phyloP scores from a whole-genome alignment of 2,113 vertebrate genomes.

The Fukomys damarensis region DNA sequence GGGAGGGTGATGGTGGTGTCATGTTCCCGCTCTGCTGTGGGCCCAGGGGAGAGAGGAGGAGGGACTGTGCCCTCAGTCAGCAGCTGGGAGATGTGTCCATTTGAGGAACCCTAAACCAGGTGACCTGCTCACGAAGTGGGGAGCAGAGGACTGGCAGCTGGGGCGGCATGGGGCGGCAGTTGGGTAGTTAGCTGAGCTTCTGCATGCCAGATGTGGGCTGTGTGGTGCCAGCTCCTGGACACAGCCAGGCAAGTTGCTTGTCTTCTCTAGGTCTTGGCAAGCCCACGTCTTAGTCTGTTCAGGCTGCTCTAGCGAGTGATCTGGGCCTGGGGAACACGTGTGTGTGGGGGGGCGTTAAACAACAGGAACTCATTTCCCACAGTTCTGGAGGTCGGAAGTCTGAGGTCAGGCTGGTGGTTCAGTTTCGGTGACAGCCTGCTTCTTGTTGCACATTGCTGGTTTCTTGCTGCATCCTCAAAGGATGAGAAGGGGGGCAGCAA shows the following conservation, averaged over 20 bases:
- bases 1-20: rapidly evolving
- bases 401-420: too few species aligned
- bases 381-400: not conserved
- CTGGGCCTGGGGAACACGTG: not conserved
- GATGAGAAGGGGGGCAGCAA: not conserved
- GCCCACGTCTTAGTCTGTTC: not conserved
- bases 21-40: not conserved
- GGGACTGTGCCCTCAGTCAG: not conserved
- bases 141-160: not conserved
- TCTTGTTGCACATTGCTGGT: not conserved
- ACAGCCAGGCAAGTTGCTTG: not conserved
- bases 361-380: not conserved
- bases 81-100: not conserved
- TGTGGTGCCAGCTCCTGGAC: not conserved
- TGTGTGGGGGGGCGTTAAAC: not conserved
- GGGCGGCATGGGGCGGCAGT: too few species aligned
- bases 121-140: not conserved
- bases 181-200: not conserved
- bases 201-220: not conserved
- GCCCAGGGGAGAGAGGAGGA: not conserved
- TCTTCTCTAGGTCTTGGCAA: not conserved
- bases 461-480: not conserved
- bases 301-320: not conserved
- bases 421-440: not conserved
- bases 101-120: not conserved